Evolutionary conservation across 2,888 invertebrate species (phyloP), one percentile per base, ranked within the genome.

Genomic region (Acrobasis repandana): DNA sequence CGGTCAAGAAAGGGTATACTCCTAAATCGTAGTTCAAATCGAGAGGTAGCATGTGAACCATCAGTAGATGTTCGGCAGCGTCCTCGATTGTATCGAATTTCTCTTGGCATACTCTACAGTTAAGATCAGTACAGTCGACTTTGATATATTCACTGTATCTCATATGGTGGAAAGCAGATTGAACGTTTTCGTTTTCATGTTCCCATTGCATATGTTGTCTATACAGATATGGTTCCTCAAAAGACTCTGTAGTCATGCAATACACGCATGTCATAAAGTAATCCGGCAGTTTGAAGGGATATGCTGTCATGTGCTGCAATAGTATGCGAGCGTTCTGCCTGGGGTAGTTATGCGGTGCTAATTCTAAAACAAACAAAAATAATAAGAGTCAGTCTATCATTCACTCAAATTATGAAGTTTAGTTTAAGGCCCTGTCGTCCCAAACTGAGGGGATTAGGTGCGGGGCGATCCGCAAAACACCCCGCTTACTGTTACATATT

Each of bases 261-360:
- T 51, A 51, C 8, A 51, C 51, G 51, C 51, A 51, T 1, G 33
- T 33, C 33, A 51, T 15, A 5, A n/a, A 67, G 11, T 67, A 65
- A 56, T 69, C 73, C 56, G 68, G 70, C 43, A 74, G 63, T 65
- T 72, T 72, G 51, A 51, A 51, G 14, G 33, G 77, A 63, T 72
- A 75, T 62, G 74, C 76, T 18, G 77, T 74, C 2, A 76, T 72
- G 64, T 71, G 68, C 60, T 66, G 67, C 63, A 77, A 67, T 63
- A 77, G 62, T 47, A 60, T 67, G 65, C 70, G 65, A 56, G 75
- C 76, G 67, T 75, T 75, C 66, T 67, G 69, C 64, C 72, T 66
- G 63, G 71, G 67, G 69, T 65, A 63, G 67, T 64, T 49, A 68
- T 65, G 64, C 69, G 67, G 66, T 70, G 67, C 70, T 69, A 63